These are phyloP conservation scores for Numenius phaeopus DNA, from an alignment of 2,797 vertebrate species.

Conservation along the genomic window DNA sequence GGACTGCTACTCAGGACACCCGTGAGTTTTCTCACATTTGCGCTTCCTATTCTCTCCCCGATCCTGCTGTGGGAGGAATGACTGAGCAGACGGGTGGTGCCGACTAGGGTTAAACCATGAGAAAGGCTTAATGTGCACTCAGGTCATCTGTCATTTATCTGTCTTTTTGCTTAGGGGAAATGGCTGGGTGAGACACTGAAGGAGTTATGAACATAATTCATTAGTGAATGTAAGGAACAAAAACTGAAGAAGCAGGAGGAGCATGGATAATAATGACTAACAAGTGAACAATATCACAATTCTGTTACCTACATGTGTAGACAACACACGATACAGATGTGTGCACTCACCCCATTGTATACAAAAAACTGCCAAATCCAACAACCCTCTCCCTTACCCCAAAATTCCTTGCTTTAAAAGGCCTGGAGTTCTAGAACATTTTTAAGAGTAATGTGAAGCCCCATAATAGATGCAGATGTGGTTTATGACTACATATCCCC, in stretches of 20 bases:
- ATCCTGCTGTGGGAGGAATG: background rate
- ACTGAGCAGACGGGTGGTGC: background rate
- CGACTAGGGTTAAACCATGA: background rate
- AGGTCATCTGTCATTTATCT: background rate
- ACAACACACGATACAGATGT: background rate
- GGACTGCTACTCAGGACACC: too few relatives aligned
- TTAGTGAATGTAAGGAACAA: background rate
- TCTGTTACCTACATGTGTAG: background rate
- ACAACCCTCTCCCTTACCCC: background rate
- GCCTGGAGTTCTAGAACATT: background rate
- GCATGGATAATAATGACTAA: background rate
- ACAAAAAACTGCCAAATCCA: background rate
- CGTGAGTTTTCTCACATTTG: background rate
- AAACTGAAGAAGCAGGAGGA: background rate
- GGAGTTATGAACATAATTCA: background rate
- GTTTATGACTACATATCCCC: background rate
- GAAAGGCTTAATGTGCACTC: background rate
- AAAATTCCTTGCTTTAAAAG: background rate
- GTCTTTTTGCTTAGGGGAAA: background rate
- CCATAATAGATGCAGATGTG: background rate
- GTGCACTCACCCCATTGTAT: accelerated
- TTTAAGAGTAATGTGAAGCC: background rate
- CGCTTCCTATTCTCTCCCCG: background rate
- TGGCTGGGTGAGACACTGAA: background rate
- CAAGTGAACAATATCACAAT: background rate